phyloP scores from a whole-genome alignment of 2,888 invertebrate genomes.

The Pristionchus entomophagus region DNA sequence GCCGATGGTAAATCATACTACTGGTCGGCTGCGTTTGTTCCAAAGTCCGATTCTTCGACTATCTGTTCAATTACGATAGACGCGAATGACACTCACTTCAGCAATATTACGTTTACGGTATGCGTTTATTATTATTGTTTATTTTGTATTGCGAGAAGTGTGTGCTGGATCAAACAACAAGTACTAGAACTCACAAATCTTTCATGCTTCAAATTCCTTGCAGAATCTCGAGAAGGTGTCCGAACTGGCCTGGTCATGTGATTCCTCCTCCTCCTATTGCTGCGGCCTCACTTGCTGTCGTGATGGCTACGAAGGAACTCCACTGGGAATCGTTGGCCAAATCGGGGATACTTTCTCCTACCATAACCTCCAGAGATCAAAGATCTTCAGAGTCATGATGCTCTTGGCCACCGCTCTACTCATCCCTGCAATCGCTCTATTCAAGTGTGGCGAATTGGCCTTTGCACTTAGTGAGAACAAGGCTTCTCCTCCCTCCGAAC shows the following conservation, averaged over 20 bases:
- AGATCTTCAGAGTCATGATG: slow-evolving; percentile 7
- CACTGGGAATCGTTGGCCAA: neutral
- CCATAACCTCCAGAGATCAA: neutral
- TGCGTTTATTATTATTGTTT: neutral
- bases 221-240: slow-evolving; percentile 9
- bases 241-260: slow-evolving; percentile 32
- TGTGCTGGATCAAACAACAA: too few relatives aligned
- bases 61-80: neutral
- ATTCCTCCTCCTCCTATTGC: neutral
- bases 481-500: too few relatives aligned
- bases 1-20: slow-evolving; percentile 29
- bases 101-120: neutral
- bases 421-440: neutral
- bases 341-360: neutral
- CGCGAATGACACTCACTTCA: neutral
- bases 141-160: too few relatives aligned
- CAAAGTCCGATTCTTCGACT: neutral
- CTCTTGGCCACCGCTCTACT: neutral
- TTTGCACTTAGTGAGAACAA: too few relatives aligned
- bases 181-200: neutral
- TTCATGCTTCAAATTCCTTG: neutral
- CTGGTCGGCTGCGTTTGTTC: neutral
- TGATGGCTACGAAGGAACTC: slow-evolving; percentile 11
- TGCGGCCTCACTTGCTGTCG: slow-evolving; percentile 12
- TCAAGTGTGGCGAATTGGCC: too few relatives aligned